phyloP scores from a whole-genome alignment of 2,888 invertebrate genomes.

The Rhimphoctona megacephalus region DNA sequence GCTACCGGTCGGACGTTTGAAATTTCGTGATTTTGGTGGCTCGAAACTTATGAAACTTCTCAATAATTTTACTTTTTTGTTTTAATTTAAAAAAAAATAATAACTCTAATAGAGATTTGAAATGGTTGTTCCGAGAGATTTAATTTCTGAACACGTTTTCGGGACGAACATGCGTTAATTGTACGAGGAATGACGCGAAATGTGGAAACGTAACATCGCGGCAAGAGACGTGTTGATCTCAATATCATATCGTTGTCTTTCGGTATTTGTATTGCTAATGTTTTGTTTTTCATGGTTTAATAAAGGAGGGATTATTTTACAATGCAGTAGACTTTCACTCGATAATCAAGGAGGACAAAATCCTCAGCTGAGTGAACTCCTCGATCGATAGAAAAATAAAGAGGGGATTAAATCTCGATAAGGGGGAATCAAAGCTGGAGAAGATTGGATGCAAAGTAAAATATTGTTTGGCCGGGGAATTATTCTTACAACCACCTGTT shows the following conservation, averaged over 20 bases:
- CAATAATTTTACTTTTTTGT: background rate
- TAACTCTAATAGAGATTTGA: background rate
- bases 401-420: background rate
- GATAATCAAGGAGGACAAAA: background rate
- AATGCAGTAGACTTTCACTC: slow-evolving; percentile 54
- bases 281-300: background rate
- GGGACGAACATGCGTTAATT: background rate
- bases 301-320: slow-evolving; percentile 15
- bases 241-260: background rate
- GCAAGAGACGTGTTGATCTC: slow-evolving; percentile 2
- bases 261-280: background rate
- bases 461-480: background rate
- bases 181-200: background rate
- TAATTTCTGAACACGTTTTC: background rate
- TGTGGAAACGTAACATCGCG: background rate
- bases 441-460: background rate
- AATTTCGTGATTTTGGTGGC: background rate
- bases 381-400: slow-evolving; percentile 2
- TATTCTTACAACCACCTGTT: background rate
- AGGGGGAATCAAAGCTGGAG: background rate
- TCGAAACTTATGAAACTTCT: too few species aligned
- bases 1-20: background rate
- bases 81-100: background rate
- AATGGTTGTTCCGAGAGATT: background rate
- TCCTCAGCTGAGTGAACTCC: too few species aligned